Conservation (phyloP, 92 coral and sea anemone genomes). For the Isaurus tuberculatus region DNA sequence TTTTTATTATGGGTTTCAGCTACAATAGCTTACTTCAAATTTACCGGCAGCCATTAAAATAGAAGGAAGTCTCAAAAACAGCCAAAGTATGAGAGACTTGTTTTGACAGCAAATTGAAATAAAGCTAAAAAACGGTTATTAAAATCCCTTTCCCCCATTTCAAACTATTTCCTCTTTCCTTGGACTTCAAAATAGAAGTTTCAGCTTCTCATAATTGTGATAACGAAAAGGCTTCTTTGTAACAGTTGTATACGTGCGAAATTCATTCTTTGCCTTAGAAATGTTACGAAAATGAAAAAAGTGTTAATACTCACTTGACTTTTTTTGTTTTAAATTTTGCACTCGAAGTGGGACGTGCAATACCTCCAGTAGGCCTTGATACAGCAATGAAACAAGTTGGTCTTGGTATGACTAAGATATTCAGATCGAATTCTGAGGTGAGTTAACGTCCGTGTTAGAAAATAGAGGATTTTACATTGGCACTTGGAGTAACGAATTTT, state of each 20-base stretch:
- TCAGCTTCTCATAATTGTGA: background rate
- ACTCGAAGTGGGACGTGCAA: conserved; percentile 72
- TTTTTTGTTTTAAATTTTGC: background rate
- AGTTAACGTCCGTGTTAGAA: background rate
- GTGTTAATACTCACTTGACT: background rate
- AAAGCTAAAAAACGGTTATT: too few relatives aligned
- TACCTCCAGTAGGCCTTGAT: conserved; percentile 91
- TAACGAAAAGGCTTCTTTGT: background rate
- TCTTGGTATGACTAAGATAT: conserved; percentile 86
- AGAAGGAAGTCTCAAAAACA: too few relatives aligned
- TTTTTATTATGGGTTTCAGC: too few relatives aligned
- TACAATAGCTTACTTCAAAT: too few relatives aligned
- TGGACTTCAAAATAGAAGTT: background rate
- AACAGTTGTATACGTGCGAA: background rate
- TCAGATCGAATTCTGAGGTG: conserved; percentile 97
- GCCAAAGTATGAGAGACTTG: too few relatives aligned
- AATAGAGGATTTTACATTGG: too few relatives aligned
- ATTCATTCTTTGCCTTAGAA: background rate
- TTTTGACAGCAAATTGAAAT: too few relatives aligned
- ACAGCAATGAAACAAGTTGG: conserved; percentile 93
- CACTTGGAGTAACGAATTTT: too few relatives aligned
- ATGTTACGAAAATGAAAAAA: background rate
- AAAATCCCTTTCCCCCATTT: too few relatives aligned
- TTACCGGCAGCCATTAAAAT: too few relatives aligned
- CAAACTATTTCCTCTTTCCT: too few relatives aligned